These are phyloP conservation scores for Entomobrya proxima DNA, from an alignment of 2,888 invertebrate species.

Conservation along the genomic window DNA sequence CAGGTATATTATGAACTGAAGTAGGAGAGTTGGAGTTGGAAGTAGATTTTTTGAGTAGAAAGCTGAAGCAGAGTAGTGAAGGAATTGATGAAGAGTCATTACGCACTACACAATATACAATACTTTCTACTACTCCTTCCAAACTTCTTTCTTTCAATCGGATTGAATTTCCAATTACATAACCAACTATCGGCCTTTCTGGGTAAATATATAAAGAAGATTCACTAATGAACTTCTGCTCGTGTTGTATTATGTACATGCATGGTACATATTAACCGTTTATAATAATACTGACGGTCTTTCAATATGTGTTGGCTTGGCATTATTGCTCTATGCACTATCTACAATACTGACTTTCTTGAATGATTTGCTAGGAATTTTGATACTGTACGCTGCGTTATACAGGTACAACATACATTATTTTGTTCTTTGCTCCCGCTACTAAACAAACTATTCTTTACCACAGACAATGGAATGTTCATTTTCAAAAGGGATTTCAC, in stretches of 20 bases:
- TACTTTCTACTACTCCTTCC: conserved; percentile 17
- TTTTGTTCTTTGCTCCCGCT: too few relatives aligned
- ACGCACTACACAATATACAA: conserved; percentile 9
- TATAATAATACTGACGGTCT: too few relatives aligned
- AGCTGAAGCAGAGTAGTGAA: not conserved
- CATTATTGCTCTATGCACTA: too few relatives aligned
- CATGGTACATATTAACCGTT: not conserved
- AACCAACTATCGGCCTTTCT: conserved; percentile 24
- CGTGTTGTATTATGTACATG: not conserved
- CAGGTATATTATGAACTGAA: not conserved
- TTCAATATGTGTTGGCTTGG: too few relatives aligned
- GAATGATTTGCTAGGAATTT: too few relatives aligned
- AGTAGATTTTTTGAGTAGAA: not conserved
- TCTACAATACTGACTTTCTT: too few relatives aligned
- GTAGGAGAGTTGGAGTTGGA: not conserved
- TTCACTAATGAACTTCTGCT: conserved; percentile 13
- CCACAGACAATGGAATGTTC: too few relatives aligned
- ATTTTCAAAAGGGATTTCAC: too few relatives aligned
- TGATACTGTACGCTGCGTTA: too few relatives aligned
- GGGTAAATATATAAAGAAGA: not conserved
- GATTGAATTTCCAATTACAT: conserved; percentile 65
- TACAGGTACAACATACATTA: too few relatives aligned
- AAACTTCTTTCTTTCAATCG: conserved; percentile 49
- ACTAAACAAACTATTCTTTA: too few relatives aligned
- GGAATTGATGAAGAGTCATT: conserved; percentile 33